Conservation (phyloP, 2,888 invertebrate species). For the Lycophotia porphyrea region DNA sequence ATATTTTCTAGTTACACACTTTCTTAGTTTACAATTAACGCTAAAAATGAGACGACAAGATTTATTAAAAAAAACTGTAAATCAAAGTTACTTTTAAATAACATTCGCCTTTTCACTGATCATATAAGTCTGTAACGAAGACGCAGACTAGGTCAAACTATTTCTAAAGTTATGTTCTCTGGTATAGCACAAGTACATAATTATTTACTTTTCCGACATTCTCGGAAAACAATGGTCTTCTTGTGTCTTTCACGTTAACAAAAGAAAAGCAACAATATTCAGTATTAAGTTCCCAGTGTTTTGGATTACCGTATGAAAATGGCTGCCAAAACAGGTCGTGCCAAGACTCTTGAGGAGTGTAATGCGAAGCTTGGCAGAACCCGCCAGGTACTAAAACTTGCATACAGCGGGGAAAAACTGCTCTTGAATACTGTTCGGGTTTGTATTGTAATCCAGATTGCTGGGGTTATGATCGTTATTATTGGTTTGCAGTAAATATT, state of each 20-base stretch:
- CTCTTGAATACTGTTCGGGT: not conserved
- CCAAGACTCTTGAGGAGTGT: constrained; percentile 54
- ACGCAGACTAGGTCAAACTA: constrained; percentile 7
- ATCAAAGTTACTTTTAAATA: not conserved
- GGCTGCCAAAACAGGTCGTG: constrained; percentile 57
- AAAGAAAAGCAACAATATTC: constrained; percentile 29
- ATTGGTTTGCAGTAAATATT: not conserved
- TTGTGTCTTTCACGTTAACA: constrained; percentile 24
- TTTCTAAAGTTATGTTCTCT: not conserved
- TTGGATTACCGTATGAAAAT: constrained; percentile 53
- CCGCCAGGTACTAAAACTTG: constrained; percentile 55
- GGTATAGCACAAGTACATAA: not conserved
- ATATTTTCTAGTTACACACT: too few species aligned
- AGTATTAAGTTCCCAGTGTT: constrained; percentile 38
- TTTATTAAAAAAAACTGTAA: not conserved
- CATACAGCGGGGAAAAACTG: constrained; percentile 27
- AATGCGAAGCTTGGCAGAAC: constrained; percentile 55
- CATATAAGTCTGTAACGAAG: not conserved
- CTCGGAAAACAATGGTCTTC: constrained; percentile 8
- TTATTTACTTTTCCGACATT: not conserved
- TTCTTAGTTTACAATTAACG: too few species aligned
- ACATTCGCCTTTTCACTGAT: constrained; percentile 1
- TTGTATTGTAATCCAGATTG: constrained; percentile 4
- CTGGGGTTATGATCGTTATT: not conserved
- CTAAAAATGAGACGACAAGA: not conserved